These are phyloP conservation scores for Protosalanx chinensis DNA, from an alignment of 2,797 vertebrate genomes.

Conservation along the genomic window DNA sequence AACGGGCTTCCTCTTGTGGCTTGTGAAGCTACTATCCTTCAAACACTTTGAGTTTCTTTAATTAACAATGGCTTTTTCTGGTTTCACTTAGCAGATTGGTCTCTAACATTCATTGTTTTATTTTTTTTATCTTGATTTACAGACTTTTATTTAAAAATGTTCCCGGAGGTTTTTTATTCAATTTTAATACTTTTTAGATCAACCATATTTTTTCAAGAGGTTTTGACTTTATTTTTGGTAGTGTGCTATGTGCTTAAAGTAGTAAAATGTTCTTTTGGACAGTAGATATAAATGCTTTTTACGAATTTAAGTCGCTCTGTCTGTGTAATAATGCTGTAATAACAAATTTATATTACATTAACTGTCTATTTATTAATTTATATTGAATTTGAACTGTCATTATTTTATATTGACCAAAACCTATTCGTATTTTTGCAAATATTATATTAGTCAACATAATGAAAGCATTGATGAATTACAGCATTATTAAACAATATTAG, in stretches of 20 bases:
- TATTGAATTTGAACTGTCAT: conserved; percentile 14
- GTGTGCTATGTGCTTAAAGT: conserved; percentile 56
- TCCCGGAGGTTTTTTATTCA: conserved; percentile 40
- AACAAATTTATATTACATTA: background rate
- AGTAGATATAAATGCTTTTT: conserved; percentile 43
- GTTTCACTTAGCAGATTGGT: conserved; percentile 55
- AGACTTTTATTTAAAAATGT: conserved; percentile 63
- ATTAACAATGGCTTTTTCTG: conserved; percentile 45
- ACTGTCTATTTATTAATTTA: conserved; percentile 23
- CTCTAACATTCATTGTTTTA: conserved; percentile 19
- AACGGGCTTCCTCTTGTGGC: background rate
- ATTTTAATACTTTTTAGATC: conserved; percentile 52
- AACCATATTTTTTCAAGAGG: conserved; percentile 57
- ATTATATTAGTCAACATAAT: background rate
- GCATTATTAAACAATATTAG: background rate
- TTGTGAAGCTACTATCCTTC: conserved; percentile 40
- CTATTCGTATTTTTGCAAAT: background rate
- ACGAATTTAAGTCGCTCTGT: conserved; percentile 9
- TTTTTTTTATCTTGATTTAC: conserved; percentile 31
- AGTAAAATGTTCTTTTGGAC: conserved; percentile 34
- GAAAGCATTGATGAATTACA: background rate
- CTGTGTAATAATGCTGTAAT: background rate
- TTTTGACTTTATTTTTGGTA: conserved; percentile 71
- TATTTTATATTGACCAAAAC: background rate
- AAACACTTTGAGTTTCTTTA: conserved; percentile 43